Evolutionary conservation across 1,140 invertebrate species (phyloP).

Genomic region (Metopolophium dirhodum): DNA sequence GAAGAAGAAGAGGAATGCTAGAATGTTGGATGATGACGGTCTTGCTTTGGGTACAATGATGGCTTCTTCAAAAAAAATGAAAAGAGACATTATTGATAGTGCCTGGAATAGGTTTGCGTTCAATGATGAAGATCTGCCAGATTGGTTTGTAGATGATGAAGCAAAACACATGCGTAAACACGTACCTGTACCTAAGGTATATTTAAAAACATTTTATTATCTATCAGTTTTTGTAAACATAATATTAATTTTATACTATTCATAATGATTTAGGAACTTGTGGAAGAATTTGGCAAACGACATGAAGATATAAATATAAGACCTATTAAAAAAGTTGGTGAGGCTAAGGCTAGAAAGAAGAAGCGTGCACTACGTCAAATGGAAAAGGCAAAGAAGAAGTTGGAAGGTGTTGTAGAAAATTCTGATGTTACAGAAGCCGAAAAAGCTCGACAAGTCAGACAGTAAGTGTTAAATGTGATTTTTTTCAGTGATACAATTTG

Average conservation of each 20-base stretch:
- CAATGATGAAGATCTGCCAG: constrained; percentile 88
- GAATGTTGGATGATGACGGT: constrained; percentile 83
- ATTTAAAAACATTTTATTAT: background rate
- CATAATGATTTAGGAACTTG: constrained; percentile 67
- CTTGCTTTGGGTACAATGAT: constrained; percentile 86
- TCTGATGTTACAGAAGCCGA: constrained; percentile 87
- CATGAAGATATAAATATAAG: constrained; percentile 89
- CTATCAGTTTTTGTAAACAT: background rate
- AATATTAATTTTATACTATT: background rate
- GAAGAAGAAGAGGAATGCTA: constrained; percentile 66
- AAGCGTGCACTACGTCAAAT: constrained; percentile 82
- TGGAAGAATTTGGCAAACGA: constrained; percentile 76
- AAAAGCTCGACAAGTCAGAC: constrained; percentile 89
- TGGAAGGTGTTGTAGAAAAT: constrained; percentile 90
- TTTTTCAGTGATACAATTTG: constrained; percentile 4
- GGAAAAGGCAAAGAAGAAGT: constrained; percentile 94
- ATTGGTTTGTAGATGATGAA: constrained; percentile 97
- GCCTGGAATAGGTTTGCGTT: constrained; percentile 91
- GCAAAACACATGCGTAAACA: constrained; percentile 82
- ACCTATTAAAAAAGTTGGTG: constrained; percentile 97
- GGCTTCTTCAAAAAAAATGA: constrained; percentile 83
- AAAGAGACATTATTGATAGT: constrained; percentile 82
- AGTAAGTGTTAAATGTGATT: constrained; percentile 68
- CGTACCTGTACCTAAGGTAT: constrained; percentile 61
- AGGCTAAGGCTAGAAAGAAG: constrained; percentile 98